These are phyloP conservation scores for Eretmochelys imbricata DNA, from an alignment of 2,113 vertebrate genomes.

Conservation along the genomic window DNA sequence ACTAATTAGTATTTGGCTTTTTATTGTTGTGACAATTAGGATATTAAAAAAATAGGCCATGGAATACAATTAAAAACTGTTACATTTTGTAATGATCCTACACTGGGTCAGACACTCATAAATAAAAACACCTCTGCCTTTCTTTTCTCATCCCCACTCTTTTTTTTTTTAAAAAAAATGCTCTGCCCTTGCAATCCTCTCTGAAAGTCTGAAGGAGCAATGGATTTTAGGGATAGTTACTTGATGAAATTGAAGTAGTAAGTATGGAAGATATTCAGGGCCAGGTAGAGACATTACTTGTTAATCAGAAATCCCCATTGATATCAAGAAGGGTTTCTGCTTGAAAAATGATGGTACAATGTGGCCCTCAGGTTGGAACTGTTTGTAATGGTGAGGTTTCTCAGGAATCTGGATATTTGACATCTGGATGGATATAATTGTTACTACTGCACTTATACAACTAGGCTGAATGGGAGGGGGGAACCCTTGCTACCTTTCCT, in stretches of 20 bases:
- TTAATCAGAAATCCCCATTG: not conserved
- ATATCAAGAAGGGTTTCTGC: not conserved
- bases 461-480: not conserved
- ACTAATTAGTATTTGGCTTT: conserved; percentile 58
- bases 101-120: not conserved
- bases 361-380: not conserved
- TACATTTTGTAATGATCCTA: conserved; percentile 23
- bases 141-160: not conserved
- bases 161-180: not conserved
- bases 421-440: not conserved
- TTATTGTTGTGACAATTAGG: conserved; percentile 55
- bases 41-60: conserved; percentile 18
- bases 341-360: not conserved
- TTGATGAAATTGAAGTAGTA: not conserved
- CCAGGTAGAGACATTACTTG: not conserved
- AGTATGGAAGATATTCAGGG: not conserved
- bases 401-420: not conserved
- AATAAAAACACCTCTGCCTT: not conserved
- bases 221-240: not conserved
- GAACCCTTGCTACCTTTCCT: not conserved
- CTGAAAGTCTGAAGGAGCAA: not conserved
- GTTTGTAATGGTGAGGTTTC: not conserved
- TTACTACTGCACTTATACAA: not conserved
- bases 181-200: not conserved
- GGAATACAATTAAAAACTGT: conserved; percentile 32